phyloP scores from a whole-genome alignment of 2,797 vertebrate species.

The Basileuterus tristriatus region DNA sequence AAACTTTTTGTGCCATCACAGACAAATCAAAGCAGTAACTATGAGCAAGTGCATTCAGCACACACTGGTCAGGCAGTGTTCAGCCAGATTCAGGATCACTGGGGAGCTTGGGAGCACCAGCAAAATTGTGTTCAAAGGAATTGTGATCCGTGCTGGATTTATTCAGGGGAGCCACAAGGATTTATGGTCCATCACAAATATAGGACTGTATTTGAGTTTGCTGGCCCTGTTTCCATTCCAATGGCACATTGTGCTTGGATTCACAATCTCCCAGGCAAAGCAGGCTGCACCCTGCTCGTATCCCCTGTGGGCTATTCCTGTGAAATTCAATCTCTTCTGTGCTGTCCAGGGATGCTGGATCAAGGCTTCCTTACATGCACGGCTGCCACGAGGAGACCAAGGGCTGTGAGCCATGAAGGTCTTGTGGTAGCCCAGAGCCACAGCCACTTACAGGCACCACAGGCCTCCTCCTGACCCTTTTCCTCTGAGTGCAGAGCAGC shows the following conservation, averaged over 20 bases:
- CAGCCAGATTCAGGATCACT: neutral
- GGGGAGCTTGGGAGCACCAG: neutral
- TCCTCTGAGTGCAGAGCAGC: neutral
- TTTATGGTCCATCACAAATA: neutral
- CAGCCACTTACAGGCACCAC: neutral
- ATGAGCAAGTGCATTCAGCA: neutral
- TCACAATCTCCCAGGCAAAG: neutral
- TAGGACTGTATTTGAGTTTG: neutral
- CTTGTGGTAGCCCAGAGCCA: neutral
- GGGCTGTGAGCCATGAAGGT: neutral
- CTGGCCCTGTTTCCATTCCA: neutral
- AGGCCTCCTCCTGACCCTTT: neutral
- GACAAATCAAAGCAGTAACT: neutral
- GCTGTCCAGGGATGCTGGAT: neutral
- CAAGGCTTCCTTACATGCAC: neutral
- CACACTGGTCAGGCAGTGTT: neutral
- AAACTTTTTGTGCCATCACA: neutral
- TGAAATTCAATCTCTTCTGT: neutral
- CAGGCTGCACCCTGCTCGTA: neutral
- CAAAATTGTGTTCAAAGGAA: neutral
- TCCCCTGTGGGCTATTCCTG: neutral
- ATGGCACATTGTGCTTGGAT: neutral
- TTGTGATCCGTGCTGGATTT: neutral
- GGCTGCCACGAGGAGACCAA: neutral
- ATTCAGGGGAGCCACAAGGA: neutral